Evolutionary conservation across 2,113 vertebrate species (phyloP), one percentile per base, ranked within the genome.

Genomic region (Lathamus discolor): DNA sequence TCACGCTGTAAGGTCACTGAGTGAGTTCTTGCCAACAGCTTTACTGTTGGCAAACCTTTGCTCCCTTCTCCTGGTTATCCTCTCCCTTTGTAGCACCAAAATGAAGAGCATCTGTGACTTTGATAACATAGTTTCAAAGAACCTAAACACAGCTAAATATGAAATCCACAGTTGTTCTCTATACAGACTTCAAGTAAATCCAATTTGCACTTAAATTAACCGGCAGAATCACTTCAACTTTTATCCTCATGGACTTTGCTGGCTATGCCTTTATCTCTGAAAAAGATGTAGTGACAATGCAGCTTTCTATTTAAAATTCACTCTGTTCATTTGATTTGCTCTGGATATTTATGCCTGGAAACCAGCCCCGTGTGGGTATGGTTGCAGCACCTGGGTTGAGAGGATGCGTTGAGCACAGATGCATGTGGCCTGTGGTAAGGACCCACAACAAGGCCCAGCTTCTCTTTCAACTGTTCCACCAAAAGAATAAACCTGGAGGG

Each of bases 41-140:
- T 77, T n/a, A 17, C 6, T 41, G 62, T 23, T 89, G 68, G 64
- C 23, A 78, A 82, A 44, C 46, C 75, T 75, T 83, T 93, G 84
- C 95, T 90, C 91, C 95, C 95, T 96, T 96, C 95, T 97, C 67
- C 96, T 92, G 96, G 90, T 31, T 77, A 5, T 17, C 49, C 29
- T 22, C 11, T 43, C 57, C 67, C 19, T 18, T 24, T 9, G 24
- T 12, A 86, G 55, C 54, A 52, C 5, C 61, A 66, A 41, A 78
- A 57, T 49, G 57, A 55, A 37, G 17, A 77, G 23, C 9, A 20
- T n/a, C 33, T 51, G 20, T 14, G 63, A 23, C 66, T 41, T 25
- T 29, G 10, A 23, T 31, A 31, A 57, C 59, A n/a, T 74, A 67
- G 33, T 44, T 95, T 51, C 64, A 72, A 54, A 37, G 43, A 61